Evolutionary conservation across 2,797 vertebrate species (phyloP), one percentile per base, ranked within the genome.

Genomic region (Esox masquinongy): DNA sequence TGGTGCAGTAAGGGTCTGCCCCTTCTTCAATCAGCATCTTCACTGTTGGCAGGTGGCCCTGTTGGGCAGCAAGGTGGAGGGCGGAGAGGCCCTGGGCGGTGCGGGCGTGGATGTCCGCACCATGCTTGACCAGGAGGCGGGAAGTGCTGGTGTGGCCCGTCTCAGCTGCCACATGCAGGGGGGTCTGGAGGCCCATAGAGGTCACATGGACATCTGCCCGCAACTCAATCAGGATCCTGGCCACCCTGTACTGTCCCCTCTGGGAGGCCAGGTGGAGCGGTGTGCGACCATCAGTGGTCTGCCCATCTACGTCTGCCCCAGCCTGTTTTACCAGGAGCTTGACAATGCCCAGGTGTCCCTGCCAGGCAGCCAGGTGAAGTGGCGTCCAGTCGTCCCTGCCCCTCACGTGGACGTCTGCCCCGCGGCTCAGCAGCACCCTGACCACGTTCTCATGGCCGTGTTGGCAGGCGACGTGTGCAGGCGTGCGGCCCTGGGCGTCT

Each of bases 91-190:
- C 97, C 0, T 94, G 92, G 0, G 83, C 78, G 0, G 95, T 97
- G 8, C 79, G 82, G 0, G 93, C 93, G 4, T 96, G 93, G 3
- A 94, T 89, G 31, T 93, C 84, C 0, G 96, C 96, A 0, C 92
- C 87, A 0, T 97, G 97, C 70, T 97, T 97, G 74, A 99, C 89
- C 4, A 99, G 92, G 74, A 99, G 92, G 85, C 98, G 90, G 0
- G 98, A 95, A 0, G 97, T 99, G 92, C 98, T 99, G 0, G 98
- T 98, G 91, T 99, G 97, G 34, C 97, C 97, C 0, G 97, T 98
- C 83, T 97, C 96, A 0, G 97, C 96, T 0, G 98, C 97, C 6
- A 98, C 92, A 0, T 99, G 97, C 0, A 99, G 93, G 0, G 97
- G 93, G 0, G 95, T 95, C 81, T 95, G 94, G 0, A 87, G 80